Base-by-base conservation (phyloP, 2,797 vertebrate species). In the Cryptoprocta ferox region DNA sequence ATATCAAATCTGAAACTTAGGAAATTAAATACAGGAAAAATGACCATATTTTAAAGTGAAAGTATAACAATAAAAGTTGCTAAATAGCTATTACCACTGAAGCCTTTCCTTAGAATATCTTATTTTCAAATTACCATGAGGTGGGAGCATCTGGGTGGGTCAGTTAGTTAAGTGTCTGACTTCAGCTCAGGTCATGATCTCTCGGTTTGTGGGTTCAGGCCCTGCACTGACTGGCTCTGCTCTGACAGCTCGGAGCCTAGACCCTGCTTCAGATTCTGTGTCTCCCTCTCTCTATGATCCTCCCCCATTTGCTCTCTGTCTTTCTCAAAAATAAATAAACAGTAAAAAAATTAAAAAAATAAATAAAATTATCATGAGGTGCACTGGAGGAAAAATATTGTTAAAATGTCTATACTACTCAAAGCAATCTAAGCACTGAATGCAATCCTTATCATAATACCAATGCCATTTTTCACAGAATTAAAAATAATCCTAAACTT, bases 21-120 rank as follows among this genome's bases (percentile, higher is more conserved):
- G n/a, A 84, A 95, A 93, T 91, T 76, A 84, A 92, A 96, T 28
- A 92, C 37, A 94, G 24, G 13, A 48, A 42, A 82, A 89, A 89
- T 65, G 21, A 65, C 16, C 83, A 18, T 79, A 88, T 24, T 93
- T 97, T 63, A 86, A 97, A 94, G 81, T 81, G 59, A 92, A 28
- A 28, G 8, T 84, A n/a, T 90, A 65, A 89, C 73, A 86, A 50
- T 32, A 70, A 1, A 81, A 86, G 13, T 63, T 91, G 50, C 83
- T 96, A 85, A 93, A 39, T 61, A 95, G 88, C 18, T 89, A 68
- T 85, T 12, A 45, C 84, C 32, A 42, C 42, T 94, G 37, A 89
- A 37, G 32, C 8, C 70, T 87, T 92, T 79, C 73, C 48, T 96
- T 39, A 56, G 76, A 90, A 76, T 37, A 89, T 32, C 35, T 73